These are phyloP conservation scores for Meandrina meandrites DNA, from an alignment of 92 coral and sea anemone genomes.

Conservation along the genomic window DNA sequence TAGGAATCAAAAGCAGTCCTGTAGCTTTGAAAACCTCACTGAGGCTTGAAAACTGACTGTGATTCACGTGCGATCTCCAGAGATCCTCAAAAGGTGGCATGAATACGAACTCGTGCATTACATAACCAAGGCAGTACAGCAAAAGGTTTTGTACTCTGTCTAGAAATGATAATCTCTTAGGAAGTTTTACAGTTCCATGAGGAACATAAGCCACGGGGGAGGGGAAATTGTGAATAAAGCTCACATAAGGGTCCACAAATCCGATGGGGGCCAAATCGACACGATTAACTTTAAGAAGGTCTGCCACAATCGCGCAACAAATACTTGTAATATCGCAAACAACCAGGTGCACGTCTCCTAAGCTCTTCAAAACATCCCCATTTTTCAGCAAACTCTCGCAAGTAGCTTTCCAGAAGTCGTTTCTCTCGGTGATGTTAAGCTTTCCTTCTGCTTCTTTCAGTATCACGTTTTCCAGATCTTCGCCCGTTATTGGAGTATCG, in stretches of 20 bases:
- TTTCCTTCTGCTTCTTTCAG: conserved; percentile 61
- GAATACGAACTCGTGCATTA: conserved; percentile 33
- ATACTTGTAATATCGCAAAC: conserved; percentile 74
- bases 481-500: conserved; percentile 51
- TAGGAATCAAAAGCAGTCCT: conserved; percentile 68
- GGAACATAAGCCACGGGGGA: conserved; percentile 70
- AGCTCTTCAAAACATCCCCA: conserved; percentile 31
- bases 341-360: conserved; percentile 52
- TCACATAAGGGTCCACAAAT: conserved; percentile 68
- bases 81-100: conserved; percentile 62
- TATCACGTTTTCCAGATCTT: conserved; percentile 54
- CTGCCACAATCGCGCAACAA: conserved; percentile 81
- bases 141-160: conserved; percentile 60
- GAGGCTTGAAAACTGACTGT: conserved; percentile 56
- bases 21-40: conserved; percentile 64
- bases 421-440: conserved; percentile 36
- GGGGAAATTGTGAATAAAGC: conserved; percentile 76
- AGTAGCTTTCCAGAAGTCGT: conserved; percentile 49
- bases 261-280: conserved; percentile 82
- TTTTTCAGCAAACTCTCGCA: conserved; percentile 67
- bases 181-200: conserved; percentile 57
- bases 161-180: conserved; percentile 55
- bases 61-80: conserved; percentile 69
- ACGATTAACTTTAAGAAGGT: conserved; percentile 65
- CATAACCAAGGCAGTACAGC: conserved; percentile 51